Evolutionary conservation across 2,888 invertebrate species (phyloP).

Genomic region (Corythucha ciliata): DNA sequence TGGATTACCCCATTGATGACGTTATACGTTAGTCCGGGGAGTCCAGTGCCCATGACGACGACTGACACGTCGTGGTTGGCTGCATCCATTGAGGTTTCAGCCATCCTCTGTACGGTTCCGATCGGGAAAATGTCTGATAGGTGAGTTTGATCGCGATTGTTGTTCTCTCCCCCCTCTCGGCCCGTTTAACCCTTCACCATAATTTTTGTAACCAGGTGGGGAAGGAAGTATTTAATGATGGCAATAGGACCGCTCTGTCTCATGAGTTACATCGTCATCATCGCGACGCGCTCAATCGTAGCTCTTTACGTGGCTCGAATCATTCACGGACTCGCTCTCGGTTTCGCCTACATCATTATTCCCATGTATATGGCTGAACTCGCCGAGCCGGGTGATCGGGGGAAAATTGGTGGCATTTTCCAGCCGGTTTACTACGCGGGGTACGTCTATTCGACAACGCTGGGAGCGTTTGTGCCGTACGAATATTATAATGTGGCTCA

Average conservation of each 20-base stretch:
- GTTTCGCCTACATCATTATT: constrained; percentile 29
- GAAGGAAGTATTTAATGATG: constrained; percentile 27
- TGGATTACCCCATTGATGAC: constrained; percentile 28
- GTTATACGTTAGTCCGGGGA: constrained; percentile 10
- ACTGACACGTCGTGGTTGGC: constrained; percentile 27
- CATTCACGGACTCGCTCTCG: constrained; percentile 30
- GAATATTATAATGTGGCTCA: constrained; percentile 28
- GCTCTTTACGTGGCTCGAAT: constrained; percentile 29
- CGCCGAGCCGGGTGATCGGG: constrained; percentile 28
- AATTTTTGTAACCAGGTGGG: constrained; percentile 13
- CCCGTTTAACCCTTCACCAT: background rate
- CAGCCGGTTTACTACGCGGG: constrained; percentile 29
- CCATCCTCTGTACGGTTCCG: constrained; percentile 24
- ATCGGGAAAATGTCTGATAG: constrained; percentile 26
- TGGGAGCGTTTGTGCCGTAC: constrained; percentile 39
- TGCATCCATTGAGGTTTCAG: constrained; percentile 28
- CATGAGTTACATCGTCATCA: constrained; percentile 27
- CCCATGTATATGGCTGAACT: constrained; percentile 34
- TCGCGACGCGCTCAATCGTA: constrained; percentile 19
- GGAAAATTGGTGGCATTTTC: constrained; percentile 30
- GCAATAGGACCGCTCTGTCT: constrained; percentile 26
- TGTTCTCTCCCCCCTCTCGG: background rate
- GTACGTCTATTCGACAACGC: constrained; percentile 24
- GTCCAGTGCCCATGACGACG: constrained; percentile 26
- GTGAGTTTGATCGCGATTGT: constrained; percentile 11